Evolutionary conservation across 2,113 vertebrate genomes (phyloP).

Genomic region (Sinocyclocheilus grahami): DNA sequence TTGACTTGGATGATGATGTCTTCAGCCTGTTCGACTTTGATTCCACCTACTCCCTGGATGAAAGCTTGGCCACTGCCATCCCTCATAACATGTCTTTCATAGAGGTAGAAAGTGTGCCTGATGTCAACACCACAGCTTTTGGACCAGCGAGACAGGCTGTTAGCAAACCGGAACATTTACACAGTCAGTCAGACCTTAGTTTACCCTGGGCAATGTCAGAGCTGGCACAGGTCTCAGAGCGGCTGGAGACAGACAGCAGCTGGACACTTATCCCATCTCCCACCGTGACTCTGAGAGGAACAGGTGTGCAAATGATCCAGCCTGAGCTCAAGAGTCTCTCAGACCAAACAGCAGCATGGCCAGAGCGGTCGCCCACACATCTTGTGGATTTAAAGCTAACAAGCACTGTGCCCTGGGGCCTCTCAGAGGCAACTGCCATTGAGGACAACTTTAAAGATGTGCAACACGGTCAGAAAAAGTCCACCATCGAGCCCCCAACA

Average conservation of each 20-base stretch:
- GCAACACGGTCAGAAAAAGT: not conserved
- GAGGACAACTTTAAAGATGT: not conserved
- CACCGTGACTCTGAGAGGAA: not conserved
- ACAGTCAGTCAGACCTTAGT: slow-evolving; percentile 28
- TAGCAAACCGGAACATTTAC: slow-evolving; percentile 1
- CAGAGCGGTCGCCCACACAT: not conserved
- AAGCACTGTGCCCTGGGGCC: slow-evolving; percentile 16
- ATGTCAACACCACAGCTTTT: not conserved
- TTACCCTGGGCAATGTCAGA: not conserved
- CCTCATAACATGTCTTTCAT: slow-evolving; percentile 20
- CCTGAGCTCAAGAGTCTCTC: slow-evolving; percentile 17
- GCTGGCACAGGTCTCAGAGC: not conserved
- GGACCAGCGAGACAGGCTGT: not conserved
- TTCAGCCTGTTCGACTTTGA: slow-evolving; percentile 65
- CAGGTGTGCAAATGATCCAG: slow-evolving; percentile 41
- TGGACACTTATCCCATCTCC: slow-evolving; percentile 32
- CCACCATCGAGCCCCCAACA: slow-evolving; percentile 1
- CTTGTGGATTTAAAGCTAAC: slow-evolving; percentile 6
- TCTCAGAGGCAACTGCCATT: not conserved
- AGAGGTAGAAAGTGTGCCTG: slow-evolving; percentile 17
- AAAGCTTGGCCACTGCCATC: slow-evolving; percentile 23
- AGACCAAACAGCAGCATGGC: slow-evolving; percentile 34
- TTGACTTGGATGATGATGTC: slow-evolving; percentile 50
- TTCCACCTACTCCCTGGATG: slow-evolving; percentile 52
- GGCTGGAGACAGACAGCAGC: slow-evolving; percentile 29